Conservation (phyloP, 2,888 invertebrate genomes). For the Achlya flavicornis region DNA sequence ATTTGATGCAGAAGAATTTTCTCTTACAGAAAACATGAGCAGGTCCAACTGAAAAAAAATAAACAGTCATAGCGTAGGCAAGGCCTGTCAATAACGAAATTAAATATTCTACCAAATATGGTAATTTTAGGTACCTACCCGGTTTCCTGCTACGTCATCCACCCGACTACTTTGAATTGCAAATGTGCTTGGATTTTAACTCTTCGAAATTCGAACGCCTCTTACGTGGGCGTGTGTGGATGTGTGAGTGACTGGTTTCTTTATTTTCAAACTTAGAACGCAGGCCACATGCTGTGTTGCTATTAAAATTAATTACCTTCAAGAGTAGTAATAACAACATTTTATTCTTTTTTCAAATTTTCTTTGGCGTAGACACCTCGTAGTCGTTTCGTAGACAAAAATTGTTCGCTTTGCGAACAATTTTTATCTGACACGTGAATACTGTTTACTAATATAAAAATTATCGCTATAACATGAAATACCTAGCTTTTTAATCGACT, state of each 20-base stretch:
- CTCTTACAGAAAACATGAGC: too few relatives aligned
- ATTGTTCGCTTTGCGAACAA: not conserved
- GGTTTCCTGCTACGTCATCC: conserved; percentile 76
- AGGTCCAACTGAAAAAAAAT: not conserved
- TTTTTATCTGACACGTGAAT: too few relatives aligned
- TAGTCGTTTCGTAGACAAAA: not conserved
- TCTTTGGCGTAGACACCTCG: not conserved
- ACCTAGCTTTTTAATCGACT: too few relatives aligned
- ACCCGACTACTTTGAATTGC: conserved; percentile 49
- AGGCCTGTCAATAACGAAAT: not conserved
- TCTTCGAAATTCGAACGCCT: conserved; percentile 58
- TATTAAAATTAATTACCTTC: conserved; percentile 11
- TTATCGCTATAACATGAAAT: too few relatives aligned
- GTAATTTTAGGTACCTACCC: conserved; percentile 39
- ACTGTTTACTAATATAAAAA: too few relatives aligned
- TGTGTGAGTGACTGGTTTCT: conserved; percentile 43
- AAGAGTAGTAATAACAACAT: not conserved
- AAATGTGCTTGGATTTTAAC: conserved; percentile 72
- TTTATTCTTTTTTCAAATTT: not conserved
- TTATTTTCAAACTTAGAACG: conserved; percentile 22
- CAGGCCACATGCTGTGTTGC: conserved; percentile 11
- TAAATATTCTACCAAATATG: conserved; percentile 26
- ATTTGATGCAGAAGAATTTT: too few relatives aligned
- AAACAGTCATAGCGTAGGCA: not conserved
- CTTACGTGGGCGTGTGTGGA: conserved; percentile 58